Evolutionary conservation across 1,140 invertebrate species (phyloP), one percentile per base, ranked within the genome.

Genomic region (Chrysomallon squamiferum): DNA sequence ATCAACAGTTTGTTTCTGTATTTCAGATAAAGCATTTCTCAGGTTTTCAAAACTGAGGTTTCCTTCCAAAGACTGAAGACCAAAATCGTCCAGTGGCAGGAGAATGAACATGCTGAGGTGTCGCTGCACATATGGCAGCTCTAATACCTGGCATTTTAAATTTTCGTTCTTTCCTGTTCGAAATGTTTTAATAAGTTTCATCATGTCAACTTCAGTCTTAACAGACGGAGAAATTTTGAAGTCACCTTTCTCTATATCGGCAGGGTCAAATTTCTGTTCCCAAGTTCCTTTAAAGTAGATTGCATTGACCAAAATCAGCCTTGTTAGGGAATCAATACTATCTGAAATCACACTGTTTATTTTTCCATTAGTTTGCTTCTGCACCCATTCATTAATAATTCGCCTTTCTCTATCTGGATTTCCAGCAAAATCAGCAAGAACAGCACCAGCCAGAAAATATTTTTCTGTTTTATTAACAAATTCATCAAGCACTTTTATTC

Each of bases 241-340:
- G 18, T 62, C 61, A 20, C 70, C 59, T 43, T 62, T 59, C 63
- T 81, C 88, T 0, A 91, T 93, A 13, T 77, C 72, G 4, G 77
- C 76, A 0, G 81, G 70, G 7, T 89, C 82, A 73, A 94, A 94
- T 52, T 90, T 88, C 32, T 87, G 86, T 62, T 91, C 87, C 93
- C 93, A 94, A 61, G 88, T 87, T 13, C 89, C 92, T 70, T 90
- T 92, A 65, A 94, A 94, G 66, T 93, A 93, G 5, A 93, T 78
- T 0, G 92, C 91, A 72, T 91, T 93, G 6, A 92, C 92, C 18
- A 94, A 78, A 20, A 93, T 88, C 11, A 92, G 79, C n/a, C 83
- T 88, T 0, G 91, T 93, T 0, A 73, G 59, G 0, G 86, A 68
- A 3, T 84, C 2, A 89, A 88, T 4, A 75, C 66, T 1, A 86